Percentiles rank a stretch among this genome's conserved stretches.
Conservation (phyloP, 1,140 invertebrate species). For the Antheraea pernyi region DNA sequence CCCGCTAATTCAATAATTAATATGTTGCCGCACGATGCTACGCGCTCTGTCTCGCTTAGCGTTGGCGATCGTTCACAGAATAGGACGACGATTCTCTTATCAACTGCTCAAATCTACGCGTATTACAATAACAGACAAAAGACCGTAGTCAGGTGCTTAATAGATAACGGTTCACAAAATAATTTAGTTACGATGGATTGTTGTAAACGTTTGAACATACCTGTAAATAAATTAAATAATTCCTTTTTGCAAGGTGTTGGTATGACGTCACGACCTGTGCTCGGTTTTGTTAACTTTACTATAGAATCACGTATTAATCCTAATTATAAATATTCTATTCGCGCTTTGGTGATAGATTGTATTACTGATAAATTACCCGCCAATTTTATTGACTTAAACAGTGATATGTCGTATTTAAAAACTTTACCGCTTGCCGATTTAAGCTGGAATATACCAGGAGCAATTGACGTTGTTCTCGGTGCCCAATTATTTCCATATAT, state of each 20-base stretch:
- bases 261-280: slow-evolving; percentile 19
- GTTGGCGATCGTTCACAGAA: too few relatives aligned
- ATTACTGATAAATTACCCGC: slow-evolving; percentile 23
- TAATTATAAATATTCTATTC: too few relatives aligned
- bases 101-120: slow-evolving; percentile 14
- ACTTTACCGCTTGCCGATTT: slow-evolving; percentile 19
- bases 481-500: slow-evolving; percentile 28
- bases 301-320: slow-evolving; percentile 19
- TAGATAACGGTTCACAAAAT: slow-evolving; percentile 29
- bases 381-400: slow-evolving; percentile 8
- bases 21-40: too few relatives aligned
- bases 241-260: slow-evolving; percentile 26
- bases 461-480: slow-evolving; percentile 23
- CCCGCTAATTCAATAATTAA: too few relatives aligned
- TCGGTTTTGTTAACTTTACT: slow-evolving; percentile 20
- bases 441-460: slow-evolving; percentile 25
- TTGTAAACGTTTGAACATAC: slow-evolving; percentile 24
- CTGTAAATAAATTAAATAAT: too few relatives aligned
- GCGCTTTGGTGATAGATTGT: neutral
- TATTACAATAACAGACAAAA: neutral
- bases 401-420: too few relatives aligned
- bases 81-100: too few relatives aligned
- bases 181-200: slow-evolving; percentile 22
- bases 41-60: too few relatives aligned
- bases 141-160: slow-evolving; percentile 16